These are phyloP conservation scores for Sphaerolaimus hirsutus DNA, from an alignment of 2,888 invertebrate species.

Conservation along the genomic window DNA sequence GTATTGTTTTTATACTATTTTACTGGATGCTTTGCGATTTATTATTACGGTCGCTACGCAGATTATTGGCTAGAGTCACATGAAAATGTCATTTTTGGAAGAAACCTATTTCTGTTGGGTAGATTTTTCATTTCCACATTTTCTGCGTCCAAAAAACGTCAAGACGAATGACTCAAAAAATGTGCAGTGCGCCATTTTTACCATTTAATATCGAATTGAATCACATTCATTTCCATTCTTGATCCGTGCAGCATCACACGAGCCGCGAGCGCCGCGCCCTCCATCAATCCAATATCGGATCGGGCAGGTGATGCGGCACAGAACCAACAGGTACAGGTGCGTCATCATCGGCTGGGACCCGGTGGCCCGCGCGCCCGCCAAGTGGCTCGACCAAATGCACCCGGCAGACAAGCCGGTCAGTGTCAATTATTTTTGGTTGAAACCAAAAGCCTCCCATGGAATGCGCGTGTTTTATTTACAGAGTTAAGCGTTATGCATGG, in stretches of 20 bases:
- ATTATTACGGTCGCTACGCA: too few relatives aligned
- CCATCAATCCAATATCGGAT: slow-evolving; percentile 27
- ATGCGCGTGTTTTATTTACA: too few relatives aligned
- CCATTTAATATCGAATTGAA: neutral
- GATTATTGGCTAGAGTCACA: too few relatives aligned
- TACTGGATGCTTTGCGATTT: too few relatives aligned
- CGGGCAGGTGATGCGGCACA: slow-evolving; percentile 32
- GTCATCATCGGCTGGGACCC: slow-evolving; percentile 36
- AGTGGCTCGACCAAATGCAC: slow-evolving; percentile 29
- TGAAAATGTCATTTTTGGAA: too few relatives aligned
- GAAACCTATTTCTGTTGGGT: too few relatives aligned
- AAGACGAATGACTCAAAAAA: too few relatives aligned
- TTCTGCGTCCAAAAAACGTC: too few relatives aligned
- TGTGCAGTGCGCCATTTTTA: neutral
- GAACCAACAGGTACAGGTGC: slow-evolving; percentile 28
- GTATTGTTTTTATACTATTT: neutral
- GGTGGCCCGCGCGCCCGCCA: slow-evolving; percentile 30
- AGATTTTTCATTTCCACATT: too few relatives aligned
- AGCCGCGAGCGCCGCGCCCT: slow-evolving; percentile 25
- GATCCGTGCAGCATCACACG: slow-evolving; percentile 21
- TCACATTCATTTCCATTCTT: neutral
- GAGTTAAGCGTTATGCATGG: too few relatives aligned
- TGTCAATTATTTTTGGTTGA: too few relatives aligned
- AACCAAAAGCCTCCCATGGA: too few relatives aligned
- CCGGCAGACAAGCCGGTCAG: slow-evolving; percentile 22